A percentile compares a stretch with the other conserved stretches of the same genome.
Conservation (phyloP, 2,888 invertebrate species). For the Caenorhabditis virilis region DNA sequence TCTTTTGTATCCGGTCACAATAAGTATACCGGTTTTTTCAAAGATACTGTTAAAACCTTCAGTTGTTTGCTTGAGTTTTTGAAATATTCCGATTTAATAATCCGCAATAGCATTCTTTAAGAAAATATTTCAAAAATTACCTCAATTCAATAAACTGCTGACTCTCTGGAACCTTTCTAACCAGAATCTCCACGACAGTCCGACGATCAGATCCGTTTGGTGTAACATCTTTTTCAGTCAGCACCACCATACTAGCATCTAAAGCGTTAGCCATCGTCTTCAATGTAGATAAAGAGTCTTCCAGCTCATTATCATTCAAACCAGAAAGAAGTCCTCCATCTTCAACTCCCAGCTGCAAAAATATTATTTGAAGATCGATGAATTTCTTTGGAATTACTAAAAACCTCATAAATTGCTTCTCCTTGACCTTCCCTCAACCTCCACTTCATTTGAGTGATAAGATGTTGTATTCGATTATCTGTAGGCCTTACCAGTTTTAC, state of each 20-base stretch:
- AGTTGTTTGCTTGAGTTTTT: no score
- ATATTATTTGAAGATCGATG: no score
- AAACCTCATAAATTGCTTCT: conserved; percentile 90
- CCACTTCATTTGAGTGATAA: conserved; percentile 99
- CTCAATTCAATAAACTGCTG: conserved; percentile 79
- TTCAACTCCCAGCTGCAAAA: conserved; percentile 63
- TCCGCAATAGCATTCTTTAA: no score
- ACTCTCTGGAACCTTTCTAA: conserved; percentile 78
- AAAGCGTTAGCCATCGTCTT: conserved; percentile 82
- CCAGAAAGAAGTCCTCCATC: conserved; percentile 77
- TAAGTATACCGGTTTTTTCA: no score
- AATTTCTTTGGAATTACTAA: no score
- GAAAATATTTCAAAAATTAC: no score
- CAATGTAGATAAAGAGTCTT: conserved; percentile 83
- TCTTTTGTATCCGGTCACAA: neutral
- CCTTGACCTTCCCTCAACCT: conserved; percentile 92
- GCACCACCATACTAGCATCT: conserved; percentile 80
- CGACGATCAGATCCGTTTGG: conserved; percentile 30
- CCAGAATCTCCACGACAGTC: conserved; percentile 76
- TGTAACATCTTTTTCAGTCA: conserved; percentile 75
- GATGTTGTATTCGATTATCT: conserved; percentile 87
- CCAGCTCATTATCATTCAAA: conserved; percentile 81
- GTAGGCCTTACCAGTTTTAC: conserved; percentile 89
- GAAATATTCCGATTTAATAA: no score
- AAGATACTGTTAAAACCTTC: no score